Evolutionary conservation across 2,113 vertebrate genomes (phyloP).

Genomic region (Mandrillus leucophaeus): DNA sequence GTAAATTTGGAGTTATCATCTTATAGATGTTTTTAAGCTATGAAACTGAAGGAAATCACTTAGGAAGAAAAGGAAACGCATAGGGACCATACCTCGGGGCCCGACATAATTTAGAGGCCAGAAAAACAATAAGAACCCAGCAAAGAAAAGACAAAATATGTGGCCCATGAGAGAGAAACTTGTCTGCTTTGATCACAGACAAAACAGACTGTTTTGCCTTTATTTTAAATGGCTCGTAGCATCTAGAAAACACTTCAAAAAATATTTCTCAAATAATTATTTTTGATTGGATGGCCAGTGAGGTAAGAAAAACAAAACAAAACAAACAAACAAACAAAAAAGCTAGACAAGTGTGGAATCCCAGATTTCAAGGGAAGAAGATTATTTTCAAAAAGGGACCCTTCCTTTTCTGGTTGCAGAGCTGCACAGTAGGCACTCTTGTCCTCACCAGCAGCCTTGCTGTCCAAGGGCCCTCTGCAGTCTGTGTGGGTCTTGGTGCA

Average conservation of each 20-base stretch:
- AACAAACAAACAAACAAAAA: neutral
- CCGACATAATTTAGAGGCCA: neutral
- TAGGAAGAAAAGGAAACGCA: neutral
- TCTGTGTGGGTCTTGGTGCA: constrained; percentile 93
- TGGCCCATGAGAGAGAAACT: neutral
- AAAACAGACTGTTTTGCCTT: neutral
- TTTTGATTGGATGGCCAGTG: neutral
- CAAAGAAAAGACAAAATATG: neutral
- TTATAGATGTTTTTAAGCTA: neutral
- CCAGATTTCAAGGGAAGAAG: neutral
- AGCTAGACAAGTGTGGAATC: neutral
- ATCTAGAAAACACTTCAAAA: neutral
- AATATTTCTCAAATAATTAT: neutral
- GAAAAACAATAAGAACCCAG: neutral
- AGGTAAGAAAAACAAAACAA: neutral
- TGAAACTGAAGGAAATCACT: neutral
- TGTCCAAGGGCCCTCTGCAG: constrained; percentile 89
- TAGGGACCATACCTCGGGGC: neutral
- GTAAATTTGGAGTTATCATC: neutral
- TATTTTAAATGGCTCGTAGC: neutral
- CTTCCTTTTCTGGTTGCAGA: neutral
- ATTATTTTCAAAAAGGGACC: neutral
- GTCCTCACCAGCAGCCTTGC: constrained; percentile 64
- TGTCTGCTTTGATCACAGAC: neutral
- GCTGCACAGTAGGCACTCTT: rapidly evolving